Conservation (phyloP, 92 coral and sea anemone species). For the Heliopora coerulea region DNA sequence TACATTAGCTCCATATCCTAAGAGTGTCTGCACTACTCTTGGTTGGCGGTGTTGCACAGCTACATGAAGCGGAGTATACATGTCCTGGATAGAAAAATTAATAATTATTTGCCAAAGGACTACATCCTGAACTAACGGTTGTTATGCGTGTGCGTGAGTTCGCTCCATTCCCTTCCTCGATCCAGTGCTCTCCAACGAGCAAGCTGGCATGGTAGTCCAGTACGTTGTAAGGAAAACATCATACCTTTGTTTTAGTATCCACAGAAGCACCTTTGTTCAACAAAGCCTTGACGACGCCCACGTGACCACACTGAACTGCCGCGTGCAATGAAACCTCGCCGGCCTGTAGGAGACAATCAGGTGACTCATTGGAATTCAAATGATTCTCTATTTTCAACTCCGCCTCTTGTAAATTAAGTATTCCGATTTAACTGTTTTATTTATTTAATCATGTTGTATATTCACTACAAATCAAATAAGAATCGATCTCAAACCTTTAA, state of each 20-base stretch:
- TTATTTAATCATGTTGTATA: too few species aligned
- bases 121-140: background rate
- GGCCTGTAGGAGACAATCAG: slow-evolving; percentile 52
- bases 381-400: too few species aligned
- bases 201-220: too few species aligned
- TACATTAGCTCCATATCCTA: slow-evolving; percentile 95
- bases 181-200: too few species aligned
- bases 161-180: too few species aligned
- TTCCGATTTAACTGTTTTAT: too few species aligned
- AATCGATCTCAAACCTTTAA: too few species aligned
- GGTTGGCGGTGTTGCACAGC: slow-evolving; percentile 94
- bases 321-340: slow-evolving; percentile 99
- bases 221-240: background rate
- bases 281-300: slow-evolving; percentile 86
- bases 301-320: slow-evolving; percentile 93
- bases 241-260: slow-evolving; percentile 92
- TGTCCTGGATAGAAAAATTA: slow-evolving; percentile 54
- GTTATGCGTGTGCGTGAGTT: too few species aligned
- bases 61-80: slow-evolving; percentile 84
- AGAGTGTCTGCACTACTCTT: slow-evolving; percentile 80
- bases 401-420: too few species aligned
- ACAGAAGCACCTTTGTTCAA: slow-evolving; percentile 89
- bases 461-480: too few species aligned
- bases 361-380: too few species aligned
- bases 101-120: background rate